A percentile compares a stretch with the other conserved stretches of the same genome.
Conservation (phyloP, 2,888 invertebrate species). For the Quadroppia sp. region DNA sequence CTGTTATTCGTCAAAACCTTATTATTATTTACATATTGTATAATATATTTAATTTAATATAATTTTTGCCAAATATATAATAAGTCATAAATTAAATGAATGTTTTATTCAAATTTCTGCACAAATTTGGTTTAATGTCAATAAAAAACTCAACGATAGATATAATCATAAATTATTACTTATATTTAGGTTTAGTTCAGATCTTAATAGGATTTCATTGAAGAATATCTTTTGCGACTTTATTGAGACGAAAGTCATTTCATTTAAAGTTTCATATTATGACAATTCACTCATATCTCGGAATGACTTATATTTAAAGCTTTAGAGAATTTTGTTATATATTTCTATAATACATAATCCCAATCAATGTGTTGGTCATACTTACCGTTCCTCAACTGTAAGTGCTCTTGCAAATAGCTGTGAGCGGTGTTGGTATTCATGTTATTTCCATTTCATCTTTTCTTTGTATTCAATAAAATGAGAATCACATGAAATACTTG, state of each 20-base stretch:
- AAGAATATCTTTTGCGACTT: not conserved
- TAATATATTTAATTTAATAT: too few relatives aligned
- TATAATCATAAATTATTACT: too few relatives aligned
- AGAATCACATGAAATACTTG: not conserved
- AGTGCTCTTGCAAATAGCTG: not conserved
- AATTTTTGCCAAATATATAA: not conserved
- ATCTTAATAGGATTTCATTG: not conserved
- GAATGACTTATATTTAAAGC: conserved; percentile 1
- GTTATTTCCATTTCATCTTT: not conserved
- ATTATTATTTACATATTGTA: too few relatives aligned
- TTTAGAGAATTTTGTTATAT: not conserved
- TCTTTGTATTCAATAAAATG: not conserved
- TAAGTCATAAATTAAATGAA: not conserved
- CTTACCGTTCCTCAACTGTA: not conserved
- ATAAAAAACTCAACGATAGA: not conserved
- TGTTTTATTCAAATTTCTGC: conserved; percentile 5
- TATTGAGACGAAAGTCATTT: conserved; percentile 19
- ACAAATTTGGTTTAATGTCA: not conserved
- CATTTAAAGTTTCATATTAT: conserved; percentile 18
- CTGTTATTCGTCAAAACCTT: too few relatives aligned
- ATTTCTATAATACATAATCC: conserved; percentile 12
- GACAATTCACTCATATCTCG: conserved; percentile 5
- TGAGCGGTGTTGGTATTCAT: not conserved
- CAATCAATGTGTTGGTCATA: not conserved
- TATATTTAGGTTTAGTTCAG: too few relatives aligned